Evolutionary conservation across 2,888 invertebrate species (phyloP), one percentile per base, ranked within the genome.

Genomic region (Aphrophora alni): DNA sequence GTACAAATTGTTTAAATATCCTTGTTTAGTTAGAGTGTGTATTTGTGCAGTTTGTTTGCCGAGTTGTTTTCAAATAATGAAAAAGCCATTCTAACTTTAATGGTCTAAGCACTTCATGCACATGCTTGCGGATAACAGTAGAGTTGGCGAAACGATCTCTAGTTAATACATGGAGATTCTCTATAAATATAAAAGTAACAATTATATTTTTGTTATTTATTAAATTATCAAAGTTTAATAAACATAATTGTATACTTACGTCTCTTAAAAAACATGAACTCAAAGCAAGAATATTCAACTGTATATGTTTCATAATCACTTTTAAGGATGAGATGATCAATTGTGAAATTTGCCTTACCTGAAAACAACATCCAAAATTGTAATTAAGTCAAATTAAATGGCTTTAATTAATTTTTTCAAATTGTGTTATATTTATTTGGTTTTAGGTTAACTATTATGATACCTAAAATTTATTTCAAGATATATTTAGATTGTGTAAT

Each of bases 241-340:
- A 33, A 33, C 33, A 33, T 8, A 5, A 5, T 33, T 33, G 33
- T 33, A 59, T 59, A 59, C 59, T 59, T 59, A 59, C 59, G 59
- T 59, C 59, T n/a, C 59, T 59, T 59, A 8, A 59, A 59, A 59
- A 59, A 59, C 59, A 59, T 59, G 59, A 59, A 59, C 21, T 92
- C 90, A 0, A 86, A 86, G 85, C 94, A 94, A 28, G 91, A 91
- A 89, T 92, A 93, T 4, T 93, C 91, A 0, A 93, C 90, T 0
- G 93, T 88, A 84, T 91, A 93, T 33, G 88, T 88, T 0, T 88
- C 88, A 86, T 93, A 93, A 86, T 94, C 93, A 0, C 93, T 93
- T 28, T 89, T 91, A 17, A 93, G 85, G 0, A 94, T 88, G 92
- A 92, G 93, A 85, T 93, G 93, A 59, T 59, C 59, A 59, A 59